Base-by-base conservation (phyloP, 2,797 vertebrate genomes). In the Spheniscus humboldti region DNA sequence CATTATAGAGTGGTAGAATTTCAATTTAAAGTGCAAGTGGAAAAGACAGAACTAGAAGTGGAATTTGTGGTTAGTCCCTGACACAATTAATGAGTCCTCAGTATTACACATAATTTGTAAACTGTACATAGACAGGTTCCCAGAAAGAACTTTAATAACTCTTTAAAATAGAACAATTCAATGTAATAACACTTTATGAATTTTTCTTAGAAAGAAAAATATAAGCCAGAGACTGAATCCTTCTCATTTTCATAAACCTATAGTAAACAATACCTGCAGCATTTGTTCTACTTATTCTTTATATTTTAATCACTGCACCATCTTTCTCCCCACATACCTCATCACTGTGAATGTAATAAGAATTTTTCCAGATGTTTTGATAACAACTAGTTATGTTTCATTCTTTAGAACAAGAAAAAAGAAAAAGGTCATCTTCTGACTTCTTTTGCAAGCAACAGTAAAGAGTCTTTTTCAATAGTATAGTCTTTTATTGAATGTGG, bases 141-240 rank as follows among this genome's bases (percentile, higher is more conserved):
- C 0, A 14, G 3, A 30, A 86, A 80, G n/a, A 92, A 64, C 0
- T 2, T 75, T 47, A 79, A 16, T 31, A 90, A 52, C 13, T 59
- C 13, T 82, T 64, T 78, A 76, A 91, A 68, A 27, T 17, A 71
- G 7, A 83, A 87, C 15, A 71, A 78, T 45, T 76, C 9, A 71
- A 39, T 73, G 9, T 33, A 55, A 28, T 43, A 80, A 48, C 11
- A 59, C 7, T 74, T 67, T 5, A 31, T 47, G 3, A 8, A 17
- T 76, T 59, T 75, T 77, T 90, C n/a, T 55, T 74, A 28, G 8
- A 52, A 92, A 68, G 8, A 72, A 73, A 88, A 91, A 80, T 39
- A 59, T 13, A 33, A 75, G 7, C 13, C 25, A 64, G 27, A 76
- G 43, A 35, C 11, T 57, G 22, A 86, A 57, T 67, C 3, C 48